A percentile compares a stretch with the other conserved stretches of the same genome.
Conservation (phyloP, 1,140 invertebrate species). For the Eufriesea mexicana region DNA sequence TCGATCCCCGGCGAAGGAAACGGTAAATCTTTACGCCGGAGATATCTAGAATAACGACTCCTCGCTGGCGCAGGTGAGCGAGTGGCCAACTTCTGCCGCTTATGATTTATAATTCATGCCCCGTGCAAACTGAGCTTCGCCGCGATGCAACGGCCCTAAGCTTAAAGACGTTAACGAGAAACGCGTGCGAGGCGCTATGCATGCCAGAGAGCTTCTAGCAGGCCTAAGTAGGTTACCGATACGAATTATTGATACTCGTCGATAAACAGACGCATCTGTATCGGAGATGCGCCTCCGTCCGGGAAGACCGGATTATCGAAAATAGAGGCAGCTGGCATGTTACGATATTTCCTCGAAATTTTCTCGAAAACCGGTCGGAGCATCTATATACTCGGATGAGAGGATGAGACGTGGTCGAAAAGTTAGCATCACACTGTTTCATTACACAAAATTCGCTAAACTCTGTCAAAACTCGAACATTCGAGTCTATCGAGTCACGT, state of each 20-base stretch:
- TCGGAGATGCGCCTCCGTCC: not conserved
- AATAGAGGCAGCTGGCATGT: not conserved
- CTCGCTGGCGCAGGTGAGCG: not conserved
- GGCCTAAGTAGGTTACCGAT: conserved; percentile 1
- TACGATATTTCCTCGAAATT: no score
- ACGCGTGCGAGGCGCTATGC: not conserved
- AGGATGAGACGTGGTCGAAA: no score
- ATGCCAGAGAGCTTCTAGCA: not conserved
- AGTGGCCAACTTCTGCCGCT: not conserved
- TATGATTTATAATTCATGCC: conserved; percentile 37
- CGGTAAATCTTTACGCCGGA: not conserved
- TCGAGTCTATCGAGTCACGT: no score
- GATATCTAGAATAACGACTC: not conserved
- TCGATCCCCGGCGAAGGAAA: conserved; percentile 22
- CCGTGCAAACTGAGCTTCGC: not conserved
- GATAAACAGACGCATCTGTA: not conserved
- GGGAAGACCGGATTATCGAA: no score
- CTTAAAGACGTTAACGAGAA: not conserved
- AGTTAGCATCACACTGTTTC: no score
- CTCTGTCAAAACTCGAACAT: no score
- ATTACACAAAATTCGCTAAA: no score
- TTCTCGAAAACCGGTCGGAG: no score
- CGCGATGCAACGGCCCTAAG: not conserved
- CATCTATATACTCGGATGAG: no score
- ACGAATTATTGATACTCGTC: not conserved